These are phyloP conservation scores for Nebria ingens DNA, from an alignment of 1,140 invertebrate species.

Conservation along the genomic window DNA sequence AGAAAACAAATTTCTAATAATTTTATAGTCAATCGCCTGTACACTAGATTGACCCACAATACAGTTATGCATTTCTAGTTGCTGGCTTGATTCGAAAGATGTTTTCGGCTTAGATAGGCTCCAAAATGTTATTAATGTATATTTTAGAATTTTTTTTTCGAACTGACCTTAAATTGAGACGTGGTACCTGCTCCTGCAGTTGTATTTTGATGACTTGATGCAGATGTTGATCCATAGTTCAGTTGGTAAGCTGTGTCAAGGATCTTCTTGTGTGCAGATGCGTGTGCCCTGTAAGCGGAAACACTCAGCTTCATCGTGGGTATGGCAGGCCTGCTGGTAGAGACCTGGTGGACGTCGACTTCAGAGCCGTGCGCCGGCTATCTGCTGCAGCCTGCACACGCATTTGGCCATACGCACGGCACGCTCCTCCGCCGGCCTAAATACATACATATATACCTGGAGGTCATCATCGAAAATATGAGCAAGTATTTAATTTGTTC, in stretches of 20 bases:
- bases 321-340: neutral
- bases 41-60: no score
- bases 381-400: neutral
- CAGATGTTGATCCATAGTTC: conserved; percentile 66
- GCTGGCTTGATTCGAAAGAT: no score
- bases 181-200: neutral
- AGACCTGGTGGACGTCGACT: conserved; percentile 4
- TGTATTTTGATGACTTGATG: conserved; percentile 24
- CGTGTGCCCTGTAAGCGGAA: conserved; percentile 71
- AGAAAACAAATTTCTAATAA: no score
- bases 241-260: conserved; percentile 63
- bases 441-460: neutral
- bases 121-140: no score
- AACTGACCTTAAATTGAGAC: neutral
- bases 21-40: no score
- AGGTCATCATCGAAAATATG: no score
- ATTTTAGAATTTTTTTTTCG: no score
- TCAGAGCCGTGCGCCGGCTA: conserved; percentile 7
- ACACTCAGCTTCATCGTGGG: conserved; percentile 66
- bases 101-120: no score
- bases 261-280: conserved; percentile 73
- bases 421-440: neutral
- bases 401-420: neutral
- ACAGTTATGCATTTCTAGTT: no score
- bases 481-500: no score